These are phyloP conservation scores for Physocephala rufipes DNA, from an alignment of 2,888 invertebrate genomes.

Conservation along the genomic window DNA sequence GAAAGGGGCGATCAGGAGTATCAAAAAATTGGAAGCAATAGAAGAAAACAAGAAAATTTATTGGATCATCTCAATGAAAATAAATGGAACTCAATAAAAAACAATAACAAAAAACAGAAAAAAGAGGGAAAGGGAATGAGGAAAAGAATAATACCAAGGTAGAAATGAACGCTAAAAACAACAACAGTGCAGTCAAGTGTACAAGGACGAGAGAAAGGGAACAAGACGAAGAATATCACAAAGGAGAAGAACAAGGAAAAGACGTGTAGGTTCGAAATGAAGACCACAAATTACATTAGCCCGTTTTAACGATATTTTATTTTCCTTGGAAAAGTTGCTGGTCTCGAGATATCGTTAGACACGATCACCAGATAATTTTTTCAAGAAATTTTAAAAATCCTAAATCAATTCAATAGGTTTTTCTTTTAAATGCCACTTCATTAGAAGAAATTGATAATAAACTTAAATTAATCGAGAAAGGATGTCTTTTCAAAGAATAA, in stretches of 20 bases:
- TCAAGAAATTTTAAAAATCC: not conserved
- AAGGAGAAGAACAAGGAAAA: too few species aligned
- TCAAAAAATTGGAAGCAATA: too few species aligned
- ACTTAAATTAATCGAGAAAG: conserved; percentile 21
- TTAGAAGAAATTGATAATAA: conserved; percentile 25
- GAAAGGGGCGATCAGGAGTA: too few species aligned
- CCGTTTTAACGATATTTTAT: not conserved
- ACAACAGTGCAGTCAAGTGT: conserved; percentile 18
- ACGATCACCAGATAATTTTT: not conserved
- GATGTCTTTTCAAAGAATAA: not conserved
- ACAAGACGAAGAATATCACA: too few species aligned
- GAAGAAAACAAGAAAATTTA: conserved; percentile 18
- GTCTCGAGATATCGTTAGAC: not conserved
- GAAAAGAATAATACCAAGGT: not conserved
- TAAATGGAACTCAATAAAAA: not conserved
- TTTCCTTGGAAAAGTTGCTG: conserved; percentile 4
- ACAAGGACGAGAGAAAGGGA: too few species aligned
- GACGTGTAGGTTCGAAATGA: too few species aligned
- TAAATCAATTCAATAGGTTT: conserved; percentile 44
- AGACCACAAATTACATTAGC: too few species aligned
- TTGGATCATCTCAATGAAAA: conserved; percentile 18
- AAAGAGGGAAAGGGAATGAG: not conserved
- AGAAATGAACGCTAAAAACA: not conserved
- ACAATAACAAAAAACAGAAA: not conserved
- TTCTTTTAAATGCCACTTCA: conserved; percentile 38